Conservation (phyloP, 2,113 vertebrate genomes). For the Phaethon lepturus region DNA sequence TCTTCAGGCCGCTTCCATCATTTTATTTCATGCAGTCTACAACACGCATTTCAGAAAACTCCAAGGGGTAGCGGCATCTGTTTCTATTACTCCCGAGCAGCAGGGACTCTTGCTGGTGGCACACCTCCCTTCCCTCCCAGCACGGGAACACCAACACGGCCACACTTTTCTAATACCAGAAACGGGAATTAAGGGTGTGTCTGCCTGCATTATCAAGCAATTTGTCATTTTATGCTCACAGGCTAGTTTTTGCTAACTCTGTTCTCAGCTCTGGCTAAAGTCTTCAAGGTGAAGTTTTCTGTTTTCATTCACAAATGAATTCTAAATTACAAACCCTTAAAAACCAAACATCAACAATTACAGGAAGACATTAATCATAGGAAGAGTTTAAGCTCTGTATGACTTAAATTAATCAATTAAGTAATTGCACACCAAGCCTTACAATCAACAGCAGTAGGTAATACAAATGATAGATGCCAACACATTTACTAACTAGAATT, state of each 20-base stretch:
- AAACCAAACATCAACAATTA: not conserved
- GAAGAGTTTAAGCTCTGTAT: not conserved
- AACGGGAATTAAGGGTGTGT: not conserved
- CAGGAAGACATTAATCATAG: not conserved
- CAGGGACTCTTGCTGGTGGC: not conserved
- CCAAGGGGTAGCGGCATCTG: fast-evolving
- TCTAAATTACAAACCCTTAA: not conserved
- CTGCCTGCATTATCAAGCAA: not conserved
- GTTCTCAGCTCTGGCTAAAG: not conserved
- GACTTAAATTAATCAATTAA: not conserved
- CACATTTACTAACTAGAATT: not conserved
- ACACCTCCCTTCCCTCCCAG: not conserved
- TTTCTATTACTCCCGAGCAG: not conserved
- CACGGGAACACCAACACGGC: fast-evolving
- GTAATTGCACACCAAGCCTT: not conserved
- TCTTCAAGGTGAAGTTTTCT: not conserved
- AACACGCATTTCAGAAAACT: not conserved
- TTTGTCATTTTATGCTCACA: not conserved
- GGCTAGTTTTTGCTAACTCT: not conserved
- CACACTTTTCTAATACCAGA: not conserved
- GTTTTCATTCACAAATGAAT: not conserved
- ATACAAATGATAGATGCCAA: not conserved
- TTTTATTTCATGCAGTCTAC: not conserved
- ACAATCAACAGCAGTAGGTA: not conserved
- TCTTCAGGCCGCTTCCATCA: not conserved